A percentile compares a stretch with the other conserved stretches of the same genome.
These are phyloP conservation scores for Ips typographus DNA, from an alignment of 1,140 invertebrate species.

Conservation along the genomic window DNA sequence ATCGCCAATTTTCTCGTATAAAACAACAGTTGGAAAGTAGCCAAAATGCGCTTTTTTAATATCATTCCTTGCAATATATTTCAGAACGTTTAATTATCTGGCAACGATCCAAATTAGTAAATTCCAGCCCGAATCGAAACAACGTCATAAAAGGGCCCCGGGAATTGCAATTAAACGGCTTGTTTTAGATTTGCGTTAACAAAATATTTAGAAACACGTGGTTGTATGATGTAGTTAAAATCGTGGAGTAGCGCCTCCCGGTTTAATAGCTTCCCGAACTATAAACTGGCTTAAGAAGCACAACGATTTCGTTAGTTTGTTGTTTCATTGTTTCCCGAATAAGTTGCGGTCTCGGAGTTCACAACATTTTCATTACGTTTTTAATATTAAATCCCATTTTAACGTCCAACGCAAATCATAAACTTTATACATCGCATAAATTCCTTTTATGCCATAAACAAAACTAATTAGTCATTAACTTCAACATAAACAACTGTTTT, in stretches of 20 bases:
- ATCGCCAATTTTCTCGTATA: too few species aligned
- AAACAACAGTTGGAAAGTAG: constrained; percentile 10
- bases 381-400: constrained; percentile 20
- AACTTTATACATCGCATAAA: constrained; percentile 31
- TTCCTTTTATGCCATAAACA: constrained; percentile 34
- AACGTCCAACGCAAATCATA: constrained; percentile 19
- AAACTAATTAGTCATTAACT: constrained; percentile 36
- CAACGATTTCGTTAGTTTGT: background rate
- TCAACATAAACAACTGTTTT: constrained; percentile 30
- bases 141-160: constrained; percentile 22
- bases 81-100: constrained; percentile 47
- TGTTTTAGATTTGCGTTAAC: constrained; percentile 27
- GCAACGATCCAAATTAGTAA: constrained; percentile 42
- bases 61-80: constrained; percentile 47
- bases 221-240: constrained; percentile 15
- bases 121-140: constrained; percentile 39
- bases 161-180: constrained; percentile 29
- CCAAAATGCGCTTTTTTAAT: constrained; percentile 41
- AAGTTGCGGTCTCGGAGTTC: constrained; percentile 1
- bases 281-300: background rate
- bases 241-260: background rate
- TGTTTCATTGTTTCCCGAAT: constrained; percentile 1
- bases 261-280: constrained; percentile 13
- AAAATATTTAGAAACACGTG: constrained; percentile 23
- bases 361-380: constrained; percentile 18